Evolutionary conservation across 1,140 invertebrate species (phyloP).

Genomic region (Pseudomyrmex concolor): DNA sequence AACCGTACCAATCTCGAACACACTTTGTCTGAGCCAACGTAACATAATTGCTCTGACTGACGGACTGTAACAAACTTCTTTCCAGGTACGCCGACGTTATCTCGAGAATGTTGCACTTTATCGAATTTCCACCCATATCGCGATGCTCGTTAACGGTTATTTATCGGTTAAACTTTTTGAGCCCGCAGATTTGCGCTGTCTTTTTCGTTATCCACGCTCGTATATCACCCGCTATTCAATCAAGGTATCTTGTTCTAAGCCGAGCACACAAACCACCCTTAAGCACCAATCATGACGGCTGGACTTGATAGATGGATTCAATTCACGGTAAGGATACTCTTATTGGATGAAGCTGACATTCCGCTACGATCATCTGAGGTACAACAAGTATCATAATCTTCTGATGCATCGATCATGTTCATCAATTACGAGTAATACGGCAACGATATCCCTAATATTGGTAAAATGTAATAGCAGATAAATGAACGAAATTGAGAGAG

Average conservation of each 20-base stretch:
- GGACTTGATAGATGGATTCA: slow-evolving; percentile 79
- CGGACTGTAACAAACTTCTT: slow-evolving; percentile 19
- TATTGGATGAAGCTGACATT: slow-evolving; percentile 67
- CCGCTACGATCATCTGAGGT: slow-evolving; percentile 43
- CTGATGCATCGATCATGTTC: slow-evolving; percentile 64
- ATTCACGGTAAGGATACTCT: slow-evolving; percentile 73
- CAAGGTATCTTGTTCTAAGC: slow-evolving; percentile 80
- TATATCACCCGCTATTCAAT: slow-evolving; percentile 79
- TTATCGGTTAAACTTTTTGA: slow-evolving; percentile 68
- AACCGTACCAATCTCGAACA: too few species aligned
- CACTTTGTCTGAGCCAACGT: too few species aligned
- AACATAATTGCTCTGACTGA: neutral
- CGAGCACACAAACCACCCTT: slow-evolving; percentile 75
- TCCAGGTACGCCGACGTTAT: neutral
- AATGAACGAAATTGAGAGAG: slow-evolving; percentile 5
- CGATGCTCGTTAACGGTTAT: slow-evolving; percentile 73
- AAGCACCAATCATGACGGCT: slow-evolving; percentile 78
- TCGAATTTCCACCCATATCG: slow-evolving; percentile 38
- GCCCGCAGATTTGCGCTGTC: slow-evolving; percentile 56
- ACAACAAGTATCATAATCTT: slow-evolving; percentile 72
- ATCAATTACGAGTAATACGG: slow-evolving; percentile 45
- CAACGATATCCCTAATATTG: slow-evolving; percentile 8
- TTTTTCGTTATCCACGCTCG: slow-evolving; percentile 70
- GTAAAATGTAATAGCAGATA: neutral
- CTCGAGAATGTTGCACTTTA: slow-evolving; percentile 43